Evolutionary conservation across 2,113 vertebrate genomes (phyloP).

Genomic region (Alces alces): DNA sequence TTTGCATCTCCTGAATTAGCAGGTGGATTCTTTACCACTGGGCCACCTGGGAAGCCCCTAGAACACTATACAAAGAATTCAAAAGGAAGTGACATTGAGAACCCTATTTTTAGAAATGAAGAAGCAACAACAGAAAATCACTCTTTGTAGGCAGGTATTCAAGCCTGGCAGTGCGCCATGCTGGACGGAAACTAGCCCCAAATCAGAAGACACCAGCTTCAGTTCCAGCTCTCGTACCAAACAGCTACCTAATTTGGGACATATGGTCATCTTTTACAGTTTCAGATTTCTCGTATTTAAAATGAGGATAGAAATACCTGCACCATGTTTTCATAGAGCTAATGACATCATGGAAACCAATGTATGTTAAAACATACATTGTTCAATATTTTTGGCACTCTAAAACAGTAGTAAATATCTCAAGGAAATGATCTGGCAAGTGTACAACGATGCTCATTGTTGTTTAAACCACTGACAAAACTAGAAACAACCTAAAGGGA

Average conservation of each 20-base stretch:
- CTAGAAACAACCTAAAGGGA: not conserved
- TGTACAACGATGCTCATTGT: not conserved
- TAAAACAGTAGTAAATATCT: not conserved
- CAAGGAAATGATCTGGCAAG: not conserved
- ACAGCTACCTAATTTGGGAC: not conserved
- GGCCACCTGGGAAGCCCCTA: not conserved
- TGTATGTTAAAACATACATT: not conserved
- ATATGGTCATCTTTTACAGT: not conserved
- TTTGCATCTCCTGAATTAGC: not conserved
- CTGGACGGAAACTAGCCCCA: not conserved
- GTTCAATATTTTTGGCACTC: not conserved
- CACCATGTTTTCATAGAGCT: not conserved
- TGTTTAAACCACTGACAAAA: not conserved
- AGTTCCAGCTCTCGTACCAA: not conserved
- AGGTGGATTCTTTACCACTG: not conserved
- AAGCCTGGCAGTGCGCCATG: not conserved
- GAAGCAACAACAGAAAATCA: not conserved
- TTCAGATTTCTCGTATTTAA: not conserved
- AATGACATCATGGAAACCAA: not conserved
- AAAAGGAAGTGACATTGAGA: not conserved
- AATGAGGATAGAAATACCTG: not conserved
- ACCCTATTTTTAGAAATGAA: not conserved
- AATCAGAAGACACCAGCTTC: not conserved
- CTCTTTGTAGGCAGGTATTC: not conserved
- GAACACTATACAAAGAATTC: not conserved